Conservation (phyloP, 2,888 invertebrate species). For the Xiphydria camelus region DNA sequence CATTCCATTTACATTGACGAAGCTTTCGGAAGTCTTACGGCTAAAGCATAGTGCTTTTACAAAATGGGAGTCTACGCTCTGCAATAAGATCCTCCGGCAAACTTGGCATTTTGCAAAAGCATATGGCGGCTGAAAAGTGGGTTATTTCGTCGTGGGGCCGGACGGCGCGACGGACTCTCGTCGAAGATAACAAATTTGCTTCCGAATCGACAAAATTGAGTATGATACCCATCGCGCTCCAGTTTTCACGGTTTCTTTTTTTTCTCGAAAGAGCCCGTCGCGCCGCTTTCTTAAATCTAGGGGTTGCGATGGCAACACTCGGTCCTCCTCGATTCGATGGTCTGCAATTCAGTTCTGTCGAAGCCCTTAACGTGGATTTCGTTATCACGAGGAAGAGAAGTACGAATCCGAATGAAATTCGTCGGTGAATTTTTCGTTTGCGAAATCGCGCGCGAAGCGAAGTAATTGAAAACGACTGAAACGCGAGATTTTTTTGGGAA, state of each 20-base stretch:
- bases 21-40: slow-evolving; percentile 49
- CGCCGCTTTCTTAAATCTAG: slow-evolving; percentile 31
- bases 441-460: neutral
- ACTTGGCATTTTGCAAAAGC: slow-evolving; percentile 11
- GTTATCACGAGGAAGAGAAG: no score
- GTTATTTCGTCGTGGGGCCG: no score
- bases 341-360: no score
- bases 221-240: no score
- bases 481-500: neutral
- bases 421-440: no score
- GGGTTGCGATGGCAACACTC: slow-evolving; percentile 34
- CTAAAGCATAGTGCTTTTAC: slow-evolving; percentile 47
- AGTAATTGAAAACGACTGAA: neutral
- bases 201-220: no score
- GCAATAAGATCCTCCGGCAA: slow-evolving; percentile 33
- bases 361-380: no score
- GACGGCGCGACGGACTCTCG: neutral
- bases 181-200: neutral
- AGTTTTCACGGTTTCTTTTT: no score
- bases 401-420: no score
- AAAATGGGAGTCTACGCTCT: slow-evolving; percentile 42
- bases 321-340: no score
- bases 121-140: slow-evolving; percentile 8
- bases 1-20: slow-evolving; percentile 58
- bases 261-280: slow-evolving; percentile 34